phyloP scores from a whole-genome alignment of 2,888 invertebrate genomes.

The Deroplatys truncata region DNA sequence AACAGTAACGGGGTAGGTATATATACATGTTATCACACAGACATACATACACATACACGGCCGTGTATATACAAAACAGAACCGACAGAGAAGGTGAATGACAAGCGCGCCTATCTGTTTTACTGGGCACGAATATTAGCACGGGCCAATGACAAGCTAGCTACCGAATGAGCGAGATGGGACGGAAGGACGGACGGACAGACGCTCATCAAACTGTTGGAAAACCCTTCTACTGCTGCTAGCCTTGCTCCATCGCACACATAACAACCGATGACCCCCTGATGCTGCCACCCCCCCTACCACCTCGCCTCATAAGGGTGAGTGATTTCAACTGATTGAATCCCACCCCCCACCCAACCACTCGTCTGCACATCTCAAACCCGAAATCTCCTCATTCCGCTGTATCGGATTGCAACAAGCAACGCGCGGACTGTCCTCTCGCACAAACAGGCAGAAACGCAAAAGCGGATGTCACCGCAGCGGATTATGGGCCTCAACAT shows the following conservation, averaged over 20 bases:
- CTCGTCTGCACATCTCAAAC: slow-evolving; percentile 1
- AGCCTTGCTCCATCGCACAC: neutral
- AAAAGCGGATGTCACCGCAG: neutral
- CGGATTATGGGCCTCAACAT: neutral
- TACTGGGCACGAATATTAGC: slow-evolving; percentile 26
- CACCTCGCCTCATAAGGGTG: slow-evolving; percentile 10
- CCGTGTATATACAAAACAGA: neutral
- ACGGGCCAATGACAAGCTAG: slow-evolving; percentile 25
- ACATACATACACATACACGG: neutral
- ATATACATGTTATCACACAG: slow-evolving; percentile 22
- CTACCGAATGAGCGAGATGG: neutral
- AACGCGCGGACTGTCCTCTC: neutral
- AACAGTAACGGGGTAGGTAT: slow-evolving; percentile 13
- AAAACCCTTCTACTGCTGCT: neutral
- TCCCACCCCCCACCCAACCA: neutral
- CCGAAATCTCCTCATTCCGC: neutral
- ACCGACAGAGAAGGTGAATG: neutral
- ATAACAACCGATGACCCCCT: neutral
- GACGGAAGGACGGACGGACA: neutral
- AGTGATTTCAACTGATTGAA: slow-evolving; percentile 18
- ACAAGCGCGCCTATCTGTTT: neutral
- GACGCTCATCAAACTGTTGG: slow-evolving; percentile 12
- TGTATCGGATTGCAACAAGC: slow-evolving; percentile 8
- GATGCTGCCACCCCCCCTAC: neutral
- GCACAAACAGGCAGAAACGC: neutral